These are phyloP conservation scores for Scolanthus callimorphus DNA, from an alignment of 92 coral and sea anemone genomes.

Conservation along the genomic window DNA sequence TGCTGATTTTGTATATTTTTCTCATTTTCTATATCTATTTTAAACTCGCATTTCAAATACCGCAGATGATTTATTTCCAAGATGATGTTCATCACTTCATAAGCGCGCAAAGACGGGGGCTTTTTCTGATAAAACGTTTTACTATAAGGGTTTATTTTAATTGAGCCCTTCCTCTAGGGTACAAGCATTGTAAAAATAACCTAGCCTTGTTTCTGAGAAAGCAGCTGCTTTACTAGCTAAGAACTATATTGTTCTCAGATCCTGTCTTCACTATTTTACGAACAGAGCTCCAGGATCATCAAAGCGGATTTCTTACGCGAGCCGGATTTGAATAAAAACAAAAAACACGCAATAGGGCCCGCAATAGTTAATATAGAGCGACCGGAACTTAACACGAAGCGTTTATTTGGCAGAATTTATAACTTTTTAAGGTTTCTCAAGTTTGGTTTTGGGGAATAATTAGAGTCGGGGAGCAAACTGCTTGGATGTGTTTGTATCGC, in stretches of 20 bases:
- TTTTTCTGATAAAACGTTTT: neutral
- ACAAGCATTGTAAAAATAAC: constrained; percentile 17
- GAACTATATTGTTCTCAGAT: too few species aligned
- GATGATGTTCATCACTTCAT: too few species aligned
- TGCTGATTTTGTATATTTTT: too few species aligned
- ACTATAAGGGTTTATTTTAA: constrained; percentile 4
- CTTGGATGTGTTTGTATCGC: neutral
- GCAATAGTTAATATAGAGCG: neutral
- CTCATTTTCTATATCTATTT: too few species aligned
- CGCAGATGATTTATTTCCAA: too few species aligned
- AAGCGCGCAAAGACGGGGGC: too few species aligned
- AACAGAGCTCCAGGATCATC: too few species aligned
- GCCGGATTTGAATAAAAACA: neutral
- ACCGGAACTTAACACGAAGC: neutral
- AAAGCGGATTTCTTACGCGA: too few species aligned
- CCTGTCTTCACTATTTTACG: too few species aligned
- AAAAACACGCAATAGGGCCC: neutral
- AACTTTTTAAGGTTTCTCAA: neutral
- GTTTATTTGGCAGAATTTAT: too few species aligned
- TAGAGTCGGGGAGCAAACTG: neutral
- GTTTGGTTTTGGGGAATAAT: neutral
- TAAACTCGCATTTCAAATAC: too few species aligned
- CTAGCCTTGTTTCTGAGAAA: constrained; percentile 15
- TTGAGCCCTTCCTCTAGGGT: constrained; percentile 29
- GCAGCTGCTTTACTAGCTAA: constrained; percentile 25